These are phyloP conservation scores for Leptodactylus fuscus DNA, from an alignment of 2,113 vertebrate species.

Conservation along the genomic window DNA sequence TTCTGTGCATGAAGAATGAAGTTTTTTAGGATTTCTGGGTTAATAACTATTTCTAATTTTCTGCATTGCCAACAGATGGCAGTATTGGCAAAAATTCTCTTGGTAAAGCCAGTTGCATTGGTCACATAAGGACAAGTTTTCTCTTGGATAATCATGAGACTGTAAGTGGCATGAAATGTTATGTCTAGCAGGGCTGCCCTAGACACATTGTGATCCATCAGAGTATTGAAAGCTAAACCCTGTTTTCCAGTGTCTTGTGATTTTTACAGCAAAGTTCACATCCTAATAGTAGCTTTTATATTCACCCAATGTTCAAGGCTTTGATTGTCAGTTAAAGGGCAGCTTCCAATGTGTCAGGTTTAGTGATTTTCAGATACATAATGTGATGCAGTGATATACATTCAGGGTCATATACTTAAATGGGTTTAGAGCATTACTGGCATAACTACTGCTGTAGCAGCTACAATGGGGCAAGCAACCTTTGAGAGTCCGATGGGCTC, in stretches of 20 bases:
- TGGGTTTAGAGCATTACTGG: too few relatives aligned
- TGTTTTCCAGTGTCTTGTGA: conserved; percentile 41
- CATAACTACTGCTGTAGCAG: too few relatives aligned
- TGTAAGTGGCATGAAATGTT: conserved; percentile 45
- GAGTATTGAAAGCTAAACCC: conserved; percentile 29
- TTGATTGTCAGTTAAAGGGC: not conserved
- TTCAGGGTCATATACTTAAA: too few relatives aligned
- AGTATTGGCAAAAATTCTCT: not conserved
- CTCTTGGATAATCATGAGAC: conserved; percentile 31
- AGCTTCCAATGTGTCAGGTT: not conserved
- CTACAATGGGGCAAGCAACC: too few relatives aligned
- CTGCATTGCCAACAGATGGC: conserved; percentile 51
- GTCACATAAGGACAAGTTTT: conserved; percentile 48
- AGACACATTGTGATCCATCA: conserved; percentile 30
- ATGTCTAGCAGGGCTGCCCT: conserved; percentile 19
- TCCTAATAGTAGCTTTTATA: not conserved
- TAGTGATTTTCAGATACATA: not conserved
- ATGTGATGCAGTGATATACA: not conserved
- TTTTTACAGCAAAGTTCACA: not conserved
- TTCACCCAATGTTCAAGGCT: conserved; percentile 19
- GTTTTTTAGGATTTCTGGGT: not conserved
- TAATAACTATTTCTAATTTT: not conserved
- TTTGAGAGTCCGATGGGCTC: too few relatives aligned
- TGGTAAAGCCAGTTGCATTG: not conserved
- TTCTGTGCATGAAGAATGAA: not conserved